Evolutionary conservation across 2,888 invertebrate genomes (phyloP).

Genomic region (Lapara coniferarum): DNA sequence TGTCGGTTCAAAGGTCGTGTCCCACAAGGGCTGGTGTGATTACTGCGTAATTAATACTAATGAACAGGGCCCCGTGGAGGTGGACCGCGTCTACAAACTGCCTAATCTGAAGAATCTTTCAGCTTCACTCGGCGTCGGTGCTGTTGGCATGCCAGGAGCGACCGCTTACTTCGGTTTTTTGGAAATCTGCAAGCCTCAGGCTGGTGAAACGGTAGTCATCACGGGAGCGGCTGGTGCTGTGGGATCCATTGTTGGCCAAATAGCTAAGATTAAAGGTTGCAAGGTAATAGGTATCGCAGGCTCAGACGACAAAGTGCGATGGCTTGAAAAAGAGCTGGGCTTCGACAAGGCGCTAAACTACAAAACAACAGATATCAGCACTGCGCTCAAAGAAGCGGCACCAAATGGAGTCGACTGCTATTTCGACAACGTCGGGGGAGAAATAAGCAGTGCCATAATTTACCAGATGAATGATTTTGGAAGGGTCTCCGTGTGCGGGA

Average conservation of each 20-base stretch:
- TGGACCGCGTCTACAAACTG: conserved; percentile 57
- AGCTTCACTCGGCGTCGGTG: conserved; percentile 84
- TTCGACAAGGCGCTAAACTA: conserved; percentile 90
- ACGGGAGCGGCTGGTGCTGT: conserved; percentile 90
- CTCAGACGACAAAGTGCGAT: conserved; percentile 86
- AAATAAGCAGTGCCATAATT: conserved; percentile 83
- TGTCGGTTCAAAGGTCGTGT: conserved; percentile 83
- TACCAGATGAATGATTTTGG: conserved; percentile 85
- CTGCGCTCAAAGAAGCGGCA: conserved; percentile 84
- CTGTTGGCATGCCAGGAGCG: conserved; percentile 87
- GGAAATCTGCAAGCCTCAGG: conserved; percentile 87
- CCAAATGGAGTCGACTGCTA: conserved; percentile 89
- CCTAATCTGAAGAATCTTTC: conserved; percentile 82
- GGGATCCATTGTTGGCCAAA: conserved; percentile 89
- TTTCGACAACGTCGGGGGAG: conserved; percentile 90
- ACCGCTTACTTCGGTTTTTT: conserved; percentile 90
- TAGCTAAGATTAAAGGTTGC: conserved; percentile 87
- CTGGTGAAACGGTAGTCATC: conserved; percentile 88
- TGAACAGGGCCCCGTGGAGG: conserved; percentile 35
- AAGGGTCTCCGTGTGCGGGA: conserved; percentile 80
- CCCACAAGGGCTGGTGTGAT: conserved; percentile 87
- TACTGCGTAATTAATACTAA: conserved; percentile 59
- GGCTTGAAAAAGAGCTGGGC: conserved; percentile 85
- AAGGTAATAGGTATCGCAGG: conserved; percentile 88
- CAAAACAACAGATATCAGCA: conserved; percentile 82